phyloP scores from a whole-genome alignment of 2,113 vertebrate genomes.

The Channa maculata region DNA sequence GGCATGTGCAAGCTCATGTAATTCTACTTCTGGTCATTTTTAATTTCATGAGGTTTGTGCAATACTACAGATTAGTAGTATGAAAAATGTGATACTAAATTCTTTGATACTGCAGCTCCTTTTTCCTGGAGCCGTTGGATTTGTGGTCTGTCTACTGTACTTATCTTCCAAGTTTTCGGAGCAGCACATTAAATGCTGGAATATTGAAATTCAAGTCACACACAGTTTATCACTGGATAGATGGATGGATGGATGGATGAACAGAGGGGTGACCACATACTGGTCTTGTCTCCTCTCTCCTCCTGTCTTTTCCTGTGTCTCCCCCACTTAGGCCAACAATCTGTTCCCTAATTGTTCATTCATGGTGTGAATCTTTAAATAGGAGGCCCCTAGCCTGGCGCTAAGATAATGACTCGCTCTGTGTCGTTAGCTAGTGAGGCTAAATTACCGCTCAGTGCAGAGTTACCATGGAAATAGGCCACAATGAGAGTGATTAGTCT shows the following conservation, averaged over 20 bases:
- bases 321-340: slow-evolving; percentile 65
- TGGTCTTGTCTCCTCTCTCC: slow-evolving; percentile 22
- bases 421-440: slow-evolving; percentile 80
- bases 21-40: too few species aligned
- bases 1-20: too few species aligned
- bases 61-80: too few species aligned
- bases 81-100: too few species aligned
- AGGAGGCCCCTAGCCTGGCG: slow-evolving; percentile 71
- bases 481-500: slow-evolving; percentile 79
- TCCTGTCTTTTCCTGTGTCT: slow-evolving; percentile 27
- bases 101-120: too few species aligned
- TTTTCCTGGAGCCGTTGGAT: too few species aligned
- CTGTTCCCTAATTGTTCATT: slow-evolving; percentile 84
- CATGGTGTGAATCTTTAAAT: slow-evolving; percentile 84
- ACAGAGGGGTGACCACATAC: slow-evolving; percentile 37
- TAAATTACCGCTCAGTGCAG: slow-evolving; percentile 81
- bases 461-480: slow-evolving; percentile 83
- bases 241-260: slow-evolving; percentile 22
- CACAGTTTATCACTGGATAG: not conserved
- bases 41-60: too few species aligned
- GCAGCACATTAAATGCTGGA: too few species aligned
- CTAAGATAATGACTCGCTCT: slow-evolving; percentile 81
- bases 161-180: too few species aligned
- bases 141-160: too few species aligned
- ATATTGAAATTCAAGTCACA: not conserved